Conservation (phyloP, 2,113 vertebrate species). For the Oreocharis arfaki region DNA sequence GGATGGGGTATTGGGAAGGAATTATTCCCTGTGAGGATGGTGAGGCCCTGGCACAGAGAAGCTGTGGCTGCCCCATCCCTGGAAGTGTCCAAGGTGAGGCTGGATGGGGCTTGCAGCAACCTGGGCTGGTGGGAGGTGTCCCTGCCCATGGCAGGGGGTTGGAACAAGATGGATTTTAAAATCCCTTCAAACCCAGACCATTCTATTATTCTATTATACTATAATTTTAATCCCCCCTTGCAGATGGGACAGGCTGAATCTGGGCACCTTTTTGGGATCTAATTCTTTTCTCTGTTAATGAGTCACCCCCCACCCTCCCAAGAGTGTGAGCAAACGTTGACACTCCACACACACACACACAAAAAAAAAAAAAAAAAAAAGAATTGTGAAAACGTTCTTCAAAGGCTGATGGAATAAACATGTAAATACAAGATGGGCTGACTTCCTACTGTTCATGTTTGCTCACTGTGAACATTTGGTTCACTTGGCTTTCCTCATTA, state of each 20-base stretch:
- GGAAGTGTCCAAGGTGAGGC: neutral
- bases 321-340: conserved; percentile 3
- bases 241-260: neutral
- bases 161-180: neutral
- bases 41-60: neutral
- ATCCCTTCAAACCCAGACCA: neutral
- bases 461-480: conserved; percentile 74
- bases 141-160: neutral
- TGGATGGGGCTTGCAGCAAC: no score
- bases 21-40: neutral
- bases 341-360: neutral
- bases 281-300: neutral
- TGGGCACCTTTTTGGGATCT: fast-evolving
- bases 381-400: conserved; percentile 12
- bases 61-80: neutral
- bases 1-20: neutral
- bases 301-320: neutral
- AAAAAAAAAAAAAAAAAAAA: neutral
- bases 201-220: neutral
- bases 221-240: neutral
- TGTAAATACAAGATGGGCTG: conserved; percentile 69
- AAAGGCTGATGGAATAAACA: conserved; percentile 64
- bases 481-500: conserved; percentile 75
- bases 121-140: fast-evolving
- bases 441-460: conserved; percentile 70